These are phyloP conservation scores for Trissoscelio sp. DNA, from an alignment of 2,888 invertebrate species.

Conservation along the genomic window DNA sequence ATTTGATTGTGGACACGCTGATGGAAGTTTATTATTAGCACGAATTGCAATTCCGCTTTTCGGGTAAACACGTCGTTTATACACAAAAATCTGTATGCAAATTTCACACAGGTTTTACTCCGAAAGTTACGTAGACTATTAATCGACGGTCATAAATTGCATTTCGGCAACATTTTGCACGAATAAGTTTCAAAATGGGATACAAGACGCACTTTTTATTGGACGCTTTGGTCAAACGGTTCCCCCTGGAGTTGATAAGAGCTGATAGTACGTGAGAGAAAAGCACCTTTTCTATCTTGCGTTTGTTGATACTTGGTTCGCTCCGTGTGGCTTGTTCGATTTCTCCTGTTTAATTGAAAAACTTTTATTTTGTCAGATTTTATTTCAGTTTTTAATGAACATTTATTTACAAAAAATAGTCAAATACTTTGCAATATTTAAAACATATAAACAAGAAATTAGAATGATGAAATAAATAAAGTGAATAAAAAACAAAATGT, in stretches of 20 bases:
- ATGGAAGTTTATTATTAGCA: slow-evolving; percentile 47
- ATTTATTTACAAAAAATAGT: too few species aligned
- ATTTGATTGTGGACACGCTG: slow-evolving; percentile 49
- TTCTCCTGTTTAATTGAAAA: slow-evolving; percentile 79
- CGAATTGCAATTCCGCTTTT: slow-evolving; percentile 45
- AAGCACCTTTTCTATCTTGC: slow-evolving; percentile 56
- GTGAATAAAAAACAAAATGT: too few species aligned
- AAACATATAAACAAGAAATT: too few species aligned
- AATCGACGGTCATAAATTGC: background rate
- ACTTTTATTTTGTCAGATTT: slow-evolving; percentile 38
- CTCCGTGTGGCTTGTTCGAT: slow-evolving; percentile 52
- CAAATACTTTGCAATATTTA: too few species aligned
- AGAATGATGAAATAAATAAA: too few species aligned
- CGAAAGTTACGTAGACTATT: background rate
- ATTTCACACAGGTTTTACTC: background rate
- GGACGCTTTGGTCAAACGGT: slow-evolving; percentile 80
- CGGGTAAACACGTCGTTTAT: slow-evolving; percentile 20
- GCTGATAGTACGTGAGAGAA: slow-evolving; percentile 73
- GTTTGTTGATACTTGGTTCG: slow-evolving; percentile 46
- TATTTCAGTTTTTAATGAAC: too few species aligned
- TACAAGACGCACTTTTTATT: slow-evolving; percentile 79
- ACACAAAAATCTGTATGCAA: slow-evolving; percentile 25
- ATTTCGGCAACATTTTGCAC: slow-evolving; percentile 6
- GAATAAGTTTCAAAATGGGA: slow-evolving; percentile 69
- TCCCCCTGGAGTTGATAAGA: slow-evolving; percentile 80